Evolutionary conservation across 2,113 vertebrate genomes (phyloP), one percentile per base, ranked within the genome.

Genomic region (Eira barbara): DNA sequence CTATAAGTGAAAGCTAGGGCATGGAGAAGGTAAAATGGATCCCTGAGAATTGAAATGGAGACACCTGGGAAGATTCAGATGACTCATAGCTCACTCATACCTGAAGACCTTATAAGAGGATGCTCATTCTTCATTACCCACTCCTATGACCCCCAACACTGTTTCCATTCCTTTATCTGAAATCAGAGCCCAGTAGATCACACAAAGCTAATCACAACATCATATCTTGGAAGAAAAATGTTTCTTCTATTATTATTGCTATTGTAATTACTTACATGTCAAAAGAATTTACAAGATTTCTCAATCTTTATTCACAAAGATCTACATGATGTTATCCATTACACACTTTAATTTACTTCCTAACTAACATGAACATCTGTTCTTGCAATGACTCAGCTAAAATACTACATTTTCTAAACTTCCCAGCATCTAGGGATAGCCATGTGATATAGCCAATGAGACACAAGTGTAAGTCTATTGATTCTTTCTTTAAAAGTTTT

Each of bases 401-500:
- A 89, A 65, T 73, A 42, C 42, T 84, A 12, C 6, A 61, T 91
- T 95, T 80, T 42, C 36, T 74, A 63, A 94, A 91, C 57, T 71
- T 88, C 42, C 25, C 78, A 93, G 20, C 42, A 49, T 47, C 47
- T 36, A 76, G 55, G 17, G 25, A 25, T 89, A 34, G 6, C 34
- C 89, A 85, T 13, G 29, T 18, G 39, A 85, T 63, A 52, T 52
- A 88, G 71, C 57, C 7, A 84, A 7, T 67, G 45, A 96, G 49
- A 96, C 31, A 29, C 42, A 65, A 92, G 21, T 63, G 0, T 61
- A 47, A 52, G 23, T 81, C 42, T 91, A 45, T 49, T 82, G 36
- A 82, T 86, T 79, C 20, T 92, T 81, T 96, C 45, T 89, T 79
- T 34, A 31, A 90, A 34, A 29, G 12, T 52, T 92, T 95, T 91